Percentiles rank a stretch among this genome's conserved stretches.
phyloP scores from a whole-genome alignment of 2,888 invertebrate genomes.

The Liodrosophila aerea region DNA sequence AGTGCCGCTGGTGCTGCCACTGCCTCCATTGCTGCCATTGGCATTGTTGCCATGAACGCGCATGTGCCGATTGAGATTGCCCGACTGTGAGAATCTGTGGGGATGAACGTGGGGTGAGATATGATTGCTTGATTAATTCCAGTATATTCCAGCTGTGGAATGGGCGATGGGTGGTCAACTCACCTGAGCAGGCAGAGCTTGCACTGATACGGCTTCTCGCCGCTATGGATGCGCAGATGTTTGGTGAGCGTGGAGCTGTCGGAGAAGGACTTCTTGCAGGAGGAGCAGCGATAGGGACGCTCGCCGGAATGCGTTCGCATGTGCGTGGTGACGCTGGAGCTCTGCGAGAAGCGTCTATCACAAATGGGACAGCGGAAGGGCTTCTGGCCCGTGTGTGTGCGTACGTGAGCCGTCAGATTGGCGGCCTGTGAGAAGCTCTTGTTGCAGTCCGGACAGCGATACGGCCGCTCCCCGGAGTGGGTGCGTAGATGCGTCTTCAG shows the following conservation, averaged over 20 bases:
- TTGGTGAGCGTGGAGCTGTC: conserved; percentile 99
- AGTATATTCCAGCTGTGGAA: conserved; percentile 3
- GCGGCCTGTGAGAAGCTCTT: conserved; percentile 99
- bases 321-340: conserved; percentile 97
- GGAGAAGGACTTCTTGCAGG: conserved; percentile 99
- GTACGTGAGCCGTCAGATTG: conserved; percentile 97
- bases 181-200: conserved; percentile 94
- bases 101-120: conserved; percentile 8
- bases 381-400: conserved; percentile 96
- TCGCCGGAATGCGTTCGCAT: conserved; percentile 99
- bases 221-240: conserved; percentile 90
- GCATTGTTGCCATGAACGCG: conserved; percentile 92
- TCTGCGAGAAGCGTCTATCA: conserved; percentile 97
- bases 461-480: conserved; percentile 94
- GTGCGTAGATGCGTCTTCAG: conserved; percentile 98
- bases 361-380: conserved; percentile 99
- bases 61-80: conserved; percentile 99
- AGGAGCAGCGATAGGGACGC: conserved; percentile 95
- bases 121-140: conserved; percentile 15
- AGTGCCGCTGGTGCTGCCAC: conserved; percentile 43
- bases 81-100: conserved; percentile 95
- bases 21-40: conserved; percentile 45
- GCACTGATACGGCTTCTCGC: conserved; percentile 98
- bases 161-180: conserved; percentile 37
- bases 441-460: conserved; percentile 93